A percentile compares a stretch with the other conserved stretches of the same genome.
These are phyloP conservation scores for Pseudomyrmex pallidus DNA, from an alignment of 1,140 invertebrate species.

Conservation along the genomic window DNA sequence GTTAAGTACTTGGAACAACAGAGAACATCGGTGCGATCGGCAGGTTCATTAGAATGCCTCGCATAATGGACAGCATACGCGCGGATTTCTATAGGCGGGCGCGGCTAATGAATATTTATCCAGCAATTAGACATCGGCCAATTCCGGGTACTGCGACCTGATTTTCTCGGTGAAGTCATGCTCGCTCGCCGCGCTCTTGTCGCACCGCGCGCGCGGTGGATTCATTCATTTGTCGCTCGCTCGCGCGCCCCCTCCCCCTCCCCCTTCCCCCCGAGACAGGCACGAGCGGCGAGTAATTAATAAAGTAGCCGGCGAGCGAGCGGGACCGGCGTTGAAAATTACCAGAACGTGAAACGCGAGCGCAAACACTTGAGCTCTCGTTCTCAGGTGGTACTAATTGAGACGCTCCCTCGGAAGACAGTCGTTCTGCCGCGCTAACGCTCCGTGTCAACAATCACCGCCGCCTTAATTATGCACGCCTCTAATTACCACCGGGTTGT, in stretches of 20 bases:
- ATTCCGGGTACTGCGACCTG: slow-evolving; percentile 46
- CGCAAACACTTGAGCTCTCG: slow-evolving; percentile 74
- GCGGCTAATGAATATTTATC: slow-evolving; percentile 62
- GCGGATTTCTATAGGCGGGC: slow-evolving; percentile 53
- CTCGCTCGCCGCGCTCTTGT: neutral
- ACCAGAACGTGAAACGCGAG: slow-evolving; percentile 73
- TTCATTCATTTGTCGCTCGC: slow-evolving; percentile 53
- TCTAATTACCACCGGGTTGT: slow-evolving; percentile 76
- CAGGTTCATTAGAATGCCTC: slow-evolving; percentile 60
- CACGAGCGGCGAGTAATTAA: slow-evolving; percentile 66
- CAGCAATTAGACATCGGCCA: slow-evolving; percentile 61
- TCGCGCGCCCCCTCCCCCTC: neutral
- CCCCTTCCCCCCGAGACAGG: neutral
- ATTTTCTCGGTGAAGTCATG: slow-evolving; percentile 17
- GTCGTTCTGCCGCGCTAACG: slow-evolving; percentile 78
- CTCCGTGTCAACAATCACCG: slow-evolving; percentile 79
- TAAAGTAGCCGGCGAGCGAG: slow-evolving; percentile 61
- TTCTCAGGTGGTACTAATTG: slow-evolving; percentile 77
- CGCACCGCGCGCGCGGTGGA: neutral
- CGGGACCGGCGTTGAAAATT: slow-evolving; percentile 51
- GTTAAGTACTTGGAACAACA: slow-evolving; percentile 58
- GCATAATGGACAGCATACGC: slow-evolving; percentile 63
- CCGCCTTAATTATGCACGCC: slow-evolving; percentile 80
- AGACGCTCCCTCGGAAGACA: slow-evolving; percentile 79
- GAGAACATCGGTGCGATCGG: slow-evolving; percentile 10